Evolutionary conservation across 2,888 invertebrate genomes (phyloP), one percentile per base, ranked within the genome.

Genomic region (Drosophila recens): DNA sequence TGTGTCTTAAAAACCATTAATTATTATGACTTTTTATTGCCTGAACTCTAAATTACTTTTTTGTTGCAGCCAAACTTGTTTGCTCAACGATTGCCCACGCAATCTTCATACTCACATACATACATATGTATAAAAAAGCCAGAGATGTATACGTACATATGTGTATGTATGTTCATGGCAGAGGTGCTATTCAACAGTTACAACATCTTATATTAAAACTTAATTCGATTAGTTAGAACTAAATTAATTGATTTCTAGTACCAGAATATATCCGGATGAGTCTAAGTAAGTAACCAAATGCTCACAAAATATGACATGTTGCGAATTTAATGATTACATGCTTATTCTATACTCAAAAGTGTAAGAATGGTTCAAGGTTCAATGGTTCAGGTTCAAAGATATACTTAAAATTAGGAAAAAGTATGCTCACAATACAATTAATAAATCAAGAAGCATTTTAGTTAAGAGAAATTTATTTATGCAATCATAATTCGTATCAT

Each of bases 1-100:
- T 89, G 86, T 86, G 86, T 86, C 83, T 86, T 89, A 76, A 80
- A 76, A 80, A 65, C 52, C 43, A 80, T 80, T 81, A 87, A 84
- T 76, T 78, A 72, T 67, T 51, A 20, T 67, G 81, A 57, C 53
- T 87, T 88, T 78, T 89, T 77, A 72, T 76, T 78, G 75, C 49
- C 62, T 59, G 68, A 70, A 69, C 58, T 63, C 76, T 62, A 63
- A 52, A 46, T 68, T 13, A 56, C 48, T 59, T 65, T 65, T 67
- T 40, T 51, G 51, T 45, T 74, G 62, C 73, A 64, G 76, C 57
- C 53, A 79, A 85, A 82, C 86, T 72, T 56, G 77, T 79, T 80
- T 71, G 27, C 57, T 72, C 48, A 40, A 17, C 49, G 45, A 15
- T 63, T 45, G 54, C 78, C 78, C 72, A 80, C 78, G 66, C 72